Evolutionary conservation across 2,113 vertebrate genomes (phyloP), one percentile per base, ranked within the genome.

Genomic region (Balaeniceps rex): DNA sequence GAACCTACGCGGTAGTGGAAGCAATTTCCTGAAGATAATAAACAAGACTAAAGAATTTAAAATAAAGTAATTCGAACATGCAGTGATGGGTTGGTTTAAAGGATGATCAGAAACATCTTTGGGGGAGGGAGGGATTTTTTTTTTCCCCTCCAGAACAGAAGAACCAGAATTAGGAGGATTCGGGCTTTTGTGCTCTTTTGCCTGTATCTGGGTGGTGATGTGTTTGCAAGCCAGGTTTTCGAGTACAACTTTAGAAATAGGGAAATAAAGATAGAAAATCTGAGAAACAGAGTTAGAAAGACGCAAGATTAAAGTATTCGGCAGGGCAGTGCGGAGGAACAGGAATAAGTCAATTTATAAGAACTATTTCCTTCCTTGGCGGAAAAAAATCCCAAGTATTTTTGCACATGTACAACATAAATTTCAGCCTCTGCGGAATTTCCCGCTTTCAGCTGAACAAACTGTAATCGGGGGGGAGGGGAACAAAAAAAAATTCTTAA

Each of bases 11-110:
- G 21, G 25, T 19, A 51, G 71, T 33, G 47, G 51, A 80, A 90
- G 31, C 19, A 70, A 93, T 96, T 96, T 94, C 83, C 76, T 54
- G 54, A 88, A 42, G 70, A 85, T 51, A 94, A 90, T 77, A 80
- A 91, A 88, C 58, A 77, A 69, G 5, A 14, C 4, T 70, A 46
- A 90, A 92, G 14, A 44, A 84, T 74, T 82, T 9, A 6, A 93
- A 85, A 63, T 60, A 58, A 89, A 82, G 61, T 61, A 61, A 93
- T 83, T 77, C 23, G 29, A 58, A 72, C 36, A 7, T 4, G 33
- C 13, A 57, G 58, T 13, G 54, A 31, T 14, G 17, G 9, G 7
- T 54, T 61, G 25, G 9, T 61, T 65, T 40, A 46, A 58, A 83
- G 24, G 23, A 40, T 46, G 55, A 38, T 44, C 25, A 78, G 44